Evolutionary conservation across 2,113 vertebrate species (phyloP), one percentile per base, ranked within the genome.

Genomic region (Carassius carassius): DNA sequence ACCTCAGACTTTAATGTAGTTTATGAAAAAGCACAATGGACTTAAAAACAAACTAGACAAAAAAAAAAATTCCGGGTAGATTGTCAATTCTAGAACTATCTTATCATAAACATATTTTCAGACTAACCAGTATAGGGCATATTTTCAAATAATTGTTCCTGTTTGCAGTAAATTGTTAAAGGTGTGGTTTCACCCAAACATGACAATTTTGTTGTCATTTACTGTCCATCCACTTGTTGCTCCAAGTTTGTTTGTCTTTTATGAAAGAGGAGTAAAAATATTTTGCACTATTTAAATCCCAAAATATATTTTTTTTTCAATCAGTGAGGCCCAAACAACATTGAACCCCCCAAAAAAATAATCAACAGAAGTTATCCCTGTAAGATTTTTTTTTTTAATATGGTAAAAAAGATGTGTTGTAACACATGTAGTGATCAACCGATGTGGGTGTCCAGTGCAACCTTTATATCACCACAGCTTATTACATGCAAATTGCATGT

Each of bases 41-140:
- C 54, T 56, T 56, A 19, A 37, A 37, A 37, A 56, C 13, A 4
- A 49, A 49, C 1, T 14, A 19, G 17, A 56, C 16, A 54, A 51
- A 56, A 49, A 49, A 49, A 14, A 12, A 12, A 6, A 19, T 56
- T 19, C 54, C 5, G 10, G 14, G 44, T 23, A 47, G 21, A 73
- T n/a, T 44, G 35, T 44, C 21, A 73, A 14, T 73, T 21, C 35
- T 73, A 13, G 70, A 23, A 44, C 19, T 44, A 7, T 74, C 49
- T 74, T 14, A 23, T 2, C 70, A 73, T 13, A 11, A 54, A 17
- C 17, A 32, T 19, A 56, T 54, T 56, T 76, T 32, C 23, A 21
- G 8, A 51, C 37, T 49, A 25, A n/a, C 82, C 72, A 63, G 41
- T 35, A 76, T 58, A 84, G 54, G 70, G 54, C 69, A 75, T 56